Evolutionary conservation across 2,797 vertebrate species (phyloP), one percentile per base, ranked within the genome.

Genomic region (Iguana delicatissima): DNA sequence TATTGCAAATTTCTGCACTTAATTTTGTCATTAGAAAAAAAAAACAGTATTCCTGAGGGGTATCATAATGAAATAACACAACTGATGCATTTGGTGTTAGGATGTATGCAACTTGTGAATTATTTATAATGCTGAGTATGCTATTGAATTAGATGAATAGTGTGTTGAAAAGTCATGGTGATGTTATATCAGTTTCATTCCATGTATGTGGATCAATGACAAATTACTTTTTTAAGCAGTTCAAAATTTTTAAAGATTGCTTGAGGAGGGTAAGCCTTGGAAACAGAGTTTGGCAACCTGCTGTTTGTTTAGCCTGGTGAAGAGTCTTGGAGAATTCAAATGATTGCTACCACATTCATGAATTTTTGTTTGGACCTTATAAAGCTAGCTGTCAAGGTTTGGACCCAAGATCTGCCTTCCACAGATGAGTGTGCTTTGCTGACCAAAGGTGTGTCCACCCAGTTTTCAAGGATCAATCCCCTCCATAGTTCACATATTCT

Each of bases 51-150:
- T 9, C 57, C 29, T 35, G 72, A 50, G 35, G 57, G 32, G 38
- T 29, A 32, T 73, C 13, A 2, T 38, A 10, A 76, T 89, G 74
- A 80, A 62, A 62, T 76, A 59, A 52, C 57, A 55, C 2, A 77
- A 85, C 59, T 73, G 64, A 59, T 73, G 73, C 20, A 64, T 64
- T 69, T 64, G 26, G 59, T 52, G 59, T 35, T 72, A 90, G 18
- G 67, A 46, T 85, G 38, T 59, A 52, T 59, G 8, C 79, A 46
- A 80, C 35, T 79, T 72, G 26, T 80, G 76, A 90, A 72, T 90
- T 38, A 57, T 76, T 90, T 79, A 73, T 80, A 73, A 90, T 80
- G 14, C 50, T 57, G 59, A 80, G 35, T 16, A 72, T 57, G 64
- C 4, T 80, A 9, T 26, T 67, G 26, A 18, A 38, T 80, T 59